Base-by-base conservation (phyloP, 2,888 invertebrate genomes). In the Hirtodrosophila trivittata region DNA sequence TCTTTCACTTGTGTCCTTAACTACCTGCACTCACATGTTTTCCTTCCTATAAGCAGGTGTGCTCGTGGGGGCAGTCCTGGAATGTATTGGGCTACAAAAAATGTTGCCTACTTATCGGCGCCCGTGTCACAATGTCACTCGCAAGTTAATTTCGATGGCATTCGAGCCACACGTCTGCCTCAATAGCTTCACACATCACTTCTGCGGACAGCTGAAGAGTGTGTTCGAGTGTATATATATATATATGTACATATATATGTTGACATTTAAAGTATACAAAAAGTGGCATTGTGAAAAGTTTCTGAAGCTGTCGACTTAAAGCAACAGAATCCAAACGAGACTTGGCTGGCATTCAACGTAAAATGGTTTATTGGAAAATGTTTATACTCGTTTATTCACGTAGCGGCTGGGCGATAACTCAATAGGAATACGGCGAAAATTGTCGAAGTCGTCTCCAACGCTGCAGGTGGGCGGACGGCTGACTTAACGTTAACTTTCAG, bases 131-230 rank as follows among this genome's bases (percentile, higher is more conserved):
- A 63, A 49, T 83, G 82, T 86, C 74, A 57, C 68, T 76, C 64
- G 62, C 77, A 84, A 70, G 81, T 76, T 86, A 66, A 86, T 87
- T 83, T 87, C 73, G 66, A 25, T 49, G 62, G 51, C 47, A 51
- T 65, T 41, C 46, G 56, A 41, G 60, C 43, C 58, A 54, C 82
- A 58, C 72, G 57, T 52, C 25, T 51, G 54, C 52, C 58, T 64
- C 67, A 47, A 26, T 10, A 32, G 25, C 33, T 66, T 55, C 39
- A 56, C 65, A 51, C 43, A 49, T 49, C 72, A 73, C 58, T 46
- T 46, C 41, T 50, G 69, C 18, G 47, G 13, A 16, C 32, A 30
- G 18, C 6, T 42, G n/a, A n/a, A n/a, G n/a, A n/a, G n/a, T n/a
- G 8, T 21, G 14, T 16, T 4, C 7, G 41, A 1, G 33, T 16